Conservation (phyloP, 2,797 vertebrate genomes). For the Columba guinea region DNA sequence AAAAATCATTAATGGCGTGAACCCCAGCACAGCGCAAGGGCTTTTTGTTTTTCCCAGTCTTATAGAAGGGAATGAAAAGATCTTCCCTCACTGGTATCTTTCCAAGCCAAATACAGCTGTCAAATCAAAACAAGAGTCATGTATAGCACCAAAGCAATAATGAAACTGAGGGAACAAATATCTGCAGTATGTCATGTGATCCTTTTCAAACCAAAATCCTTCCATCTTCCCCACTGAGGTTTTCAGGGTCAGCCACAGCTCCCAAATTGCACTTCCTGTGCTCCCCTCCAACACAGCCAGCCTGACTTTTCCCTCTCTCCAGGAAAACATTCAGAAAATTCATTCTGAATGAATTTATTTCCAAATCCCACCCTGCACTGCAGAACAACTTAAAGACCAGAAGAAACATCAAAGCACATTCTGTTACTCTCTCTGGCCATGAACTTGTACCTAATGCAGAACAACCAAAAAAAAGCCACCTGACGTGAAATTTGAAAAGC, state of each 20-base stretch:
- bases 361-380: not conserved
- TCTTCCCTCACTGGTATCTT: not conserved
- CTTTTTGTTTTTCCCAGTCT: not conserved
- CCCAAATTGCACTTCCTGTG: not conserved
- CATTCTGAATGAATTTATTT: not conserved
- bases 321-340: not conserved
- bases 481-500: not conserved
- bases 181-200: conserved; percentile 37
- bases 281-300: not conserved
- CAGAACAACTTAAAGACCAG: not conserved
- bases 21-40: not conserved
- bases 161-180: conserved; percentile 62
- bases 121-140: not conserved
- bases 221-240: not conserved
- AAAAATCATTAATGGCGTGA: not conserved
- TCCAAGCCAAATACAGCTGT: not conserved
- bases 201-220: conserved; percentile 62
- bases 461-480: not conserved
- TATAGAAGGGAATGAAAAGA: not conserved
- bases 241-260: not conserved
- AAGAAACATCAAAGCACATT: not conserved
- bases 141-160: not conserved
- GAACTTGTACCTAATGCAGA: not conserved
- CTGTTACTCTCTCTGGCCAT: not conserved
- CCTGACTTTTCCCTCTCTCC: not conserved